Evolutionary conservation across 2,113 vertebrate genomes (phyloP).

Genomic region (Xenopus tropicalis): DNA sequence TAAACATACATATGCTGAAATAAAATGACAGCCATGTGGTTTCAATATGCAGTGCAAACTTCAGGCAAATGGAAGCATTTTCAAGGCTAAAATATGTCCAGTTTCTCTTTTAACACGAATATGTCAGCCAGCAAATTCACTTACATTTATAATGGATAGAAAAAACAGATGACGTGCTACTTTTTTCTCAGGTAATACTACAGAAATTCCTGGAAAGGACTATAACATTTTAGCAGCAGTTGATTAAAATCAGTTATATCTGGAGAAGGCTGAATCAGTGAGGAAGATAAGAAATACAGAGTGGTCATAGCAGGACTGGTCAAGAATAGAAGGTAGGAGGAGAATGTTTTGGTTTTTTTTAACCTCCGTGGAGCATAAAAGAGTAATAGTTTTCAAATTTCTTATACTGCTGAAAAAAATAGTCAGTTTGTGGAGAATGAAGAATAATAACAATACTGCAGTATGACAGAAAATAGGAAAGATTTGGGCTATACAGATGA

Average conservation of each 20-base stretch:
- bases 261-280: neutral
- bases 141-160: neutral
- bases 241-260: neutral
- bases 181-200: neutral
- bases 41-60: neutral
- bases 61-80: slow-evolving; percentile 8
- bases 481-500: too few species aligned
- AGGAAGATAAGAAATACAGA: too few species aligned
- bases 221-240: neutral
- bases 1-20: slow-evolving; percentile 2
- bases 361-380: too few species aligned
- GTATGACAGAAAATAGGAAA: too few species aligned
- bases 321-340: too few species aligned
- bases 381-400: too few species aligned
- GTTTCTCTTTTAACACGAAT: neutral
- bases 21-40: neutral
- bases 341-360: too few species aligned
- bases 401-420: too few species aligned
- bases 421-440: too few species aligned
- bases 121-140: neutral
- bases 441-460: too few species aligned
- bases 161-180: neutral
- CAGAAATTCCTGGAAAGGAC: neutral
- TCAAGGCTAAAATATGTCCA: slow-evolving; percentile 1
- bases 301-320: too few species aligned